Conservation (phyloP, 2,888 invertebrate genomes). For the Agrilus mali region DNA sequence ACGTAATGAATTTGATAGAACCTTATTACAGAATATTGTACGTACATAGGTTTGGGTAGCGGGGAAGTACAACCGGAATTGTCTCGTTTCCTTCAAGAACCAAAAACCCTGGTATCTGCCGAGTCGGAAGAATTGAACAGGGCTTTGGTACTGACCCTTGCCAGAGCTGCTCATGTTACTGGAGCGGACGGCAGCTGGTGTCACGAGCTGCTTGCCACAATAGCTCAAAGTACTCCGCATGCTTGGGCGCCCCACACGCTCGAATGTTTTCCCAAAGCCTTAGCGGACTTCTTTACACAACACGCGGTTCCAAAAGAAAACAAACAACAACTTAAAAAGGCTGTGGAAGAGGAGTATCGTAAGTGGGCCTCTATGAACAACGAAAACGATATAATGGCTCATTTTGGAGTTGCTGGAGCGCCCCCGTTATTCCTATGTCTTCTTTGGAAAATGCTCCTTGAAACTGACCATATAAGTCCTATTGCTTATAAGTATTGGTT, state of each 20-base stretch:
- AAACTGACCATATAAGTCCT: conserved; percentile 84
- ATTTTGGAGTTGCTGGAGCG: conserved; percentile 88
- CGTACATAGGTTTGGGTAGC: conserved; percentile 79
- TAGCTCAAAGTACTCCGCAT: conserved; percentile 90
- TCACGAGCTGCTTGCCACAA: conserved; percentile 75
- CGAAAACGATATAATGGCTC: conserved; percentile 90
- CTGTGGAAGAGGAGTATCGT: conserved; percentile 89
- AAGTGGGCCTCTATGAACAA: conserved; percentile 97
- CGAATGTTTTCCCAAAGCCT: conserved; percentile 79
- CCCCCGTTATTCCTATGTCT: conserved; percentile 85
- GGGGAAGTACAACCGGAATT: conserved; percentile 90
- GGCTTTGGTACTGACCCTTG: conserved; percentile 84
- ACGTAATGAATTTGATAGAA: no score
- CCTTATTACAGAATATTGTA: conserved; percentile 36
- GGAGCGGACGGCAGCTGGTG: conserved; percentile 80
- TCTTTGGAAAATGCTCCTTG: conserved; percentile 90
- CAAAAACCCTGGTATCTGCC: conserved; percentile 80
- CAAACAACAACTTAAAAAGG: conserved; percentile 81
- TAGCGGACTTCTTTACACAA: conserved; percentile 82
- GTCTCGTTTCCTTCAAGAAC: conserved; percentile 81
- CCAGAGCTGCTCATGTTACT: conserved; percentile 88
- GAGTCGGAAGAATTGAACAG: conserved; percentile 93
- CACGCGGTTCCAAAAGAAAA: conserved; percentile 78
- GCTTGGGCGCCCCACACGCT: conserved; percentile 90
- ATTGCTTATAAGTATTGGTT: conserved; percentile 57